Conservation (phyloP, 2,113 vertebrate genomes). For the Alethe castanea region DNA sequence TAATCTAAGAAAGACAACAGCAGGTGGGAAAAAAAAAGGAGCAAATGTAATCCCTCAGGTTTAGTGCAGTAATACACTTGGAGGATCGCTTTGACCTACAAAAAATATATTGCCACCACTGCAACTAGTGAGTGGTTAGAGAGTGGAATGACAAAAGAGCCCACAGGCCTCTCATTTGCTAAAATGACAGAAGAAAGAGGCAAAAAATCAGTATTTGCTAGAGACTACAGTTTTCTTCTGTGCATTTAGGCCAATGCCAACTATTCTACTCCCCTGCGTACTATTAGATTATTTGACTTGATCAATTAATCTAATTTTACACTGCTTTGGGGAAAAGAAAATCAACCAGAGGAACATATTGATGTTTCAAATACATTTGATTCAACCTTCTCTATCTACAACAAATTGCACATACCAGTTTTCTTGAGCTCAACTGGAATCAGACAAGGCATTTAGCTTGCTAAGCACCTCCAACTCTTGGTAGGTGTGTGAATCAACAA, state of each 20-base stretch:
- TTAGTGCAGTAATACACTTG: background rate
- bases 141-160: background rate
- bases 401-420: background rate
- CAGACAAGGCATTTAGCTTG: background rate
- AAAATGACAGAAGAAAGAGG: background rate
- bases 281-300: background rate
- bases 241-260: background rate
- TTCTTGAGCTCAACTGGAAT: background rate
- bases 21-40: background rate
- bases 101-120: background rate
- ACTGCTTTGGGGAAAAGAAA: background rate
- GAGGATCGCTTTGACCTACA: conserved; percentile 14
- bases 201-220: background rate
- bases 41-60: background rate
- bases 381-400: background rate
- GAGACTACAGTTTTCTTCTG: background rate
- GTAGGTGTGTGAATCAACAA: background rate
- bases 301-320: conserved; percentile 26
- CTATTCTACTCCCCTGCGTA: background rate
- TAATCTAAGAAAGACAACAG: conserved; percentile 11
- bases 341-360: background rate
- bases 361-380: background rate
- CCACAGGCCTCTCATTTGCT: background rate
- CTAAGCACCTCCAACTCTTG: background rate
- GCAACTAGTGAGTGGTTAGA: background rate